Conservation (phyloP, 2,888 invertebrate genomes). For the Cyaniris semiargus region DNA sequence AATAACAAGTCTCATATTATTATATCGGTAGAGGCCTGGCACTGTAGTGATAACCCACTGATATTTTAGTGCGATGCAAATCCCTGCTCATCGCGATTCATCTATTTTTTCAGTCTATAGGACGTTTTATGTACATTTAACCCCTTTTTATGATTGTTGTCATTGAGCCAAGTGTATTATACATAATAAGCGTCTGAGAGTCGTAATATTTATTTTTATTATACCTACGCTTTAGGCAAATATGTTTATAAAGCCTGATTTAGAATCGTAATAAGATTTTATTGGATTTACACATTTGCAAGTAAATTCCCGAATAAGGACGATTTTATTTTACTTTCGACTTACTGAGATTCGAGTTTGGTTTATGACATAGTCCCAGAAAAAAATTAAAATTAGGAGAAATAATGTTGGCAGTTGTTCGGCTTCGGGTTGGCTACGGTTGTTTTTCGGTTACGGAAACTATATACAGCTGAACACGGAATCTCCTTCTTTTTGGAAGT, state of each 20-base stretch:
- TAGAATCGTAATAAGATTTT: slow-evolving; percentile 7
- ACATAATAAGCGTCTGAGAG: slow-evolving; percentile 22
- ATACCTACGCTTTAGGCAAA: slow-evolving; percentile 19
- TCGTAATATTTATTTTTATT: slow-evolving; percentile 24
- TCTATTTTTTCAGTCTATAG: slow-evolving; percentile 26
- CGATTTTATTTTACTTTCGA: neutral
- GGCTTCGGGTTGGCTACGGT: too few species aligned
- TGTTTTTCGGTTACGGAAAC: too few species aligned
- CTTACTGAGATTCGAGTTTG: neutral
- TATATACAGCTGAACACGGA: too few species aligned
- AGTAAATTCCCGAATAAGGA: neutral
- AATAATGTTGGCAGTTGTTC: too few species aligned
- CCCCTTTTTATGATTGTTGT: slow-evolving; percentile 31
- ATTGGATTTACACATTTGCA: slow-evolving; percentile 20
- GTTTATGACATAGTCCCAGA: neutral
- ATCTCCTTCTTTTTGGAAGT: too few species aligned
- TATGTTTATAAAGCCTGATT: slow-evolving; percentile 13
- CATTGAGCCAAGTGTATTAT: slow-evolving; percentile 23
- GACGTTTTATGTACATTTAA: slow-evolving; percentile 29
- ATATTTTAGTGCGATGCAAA: slow-evolving; percentile 27
- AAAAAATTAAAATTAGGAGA: too few species aligned
- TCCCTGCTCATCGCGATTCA: slow-evolving; percentile 8
- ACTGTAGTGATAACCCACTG: neutral
- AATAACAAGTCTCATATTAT: neutral
- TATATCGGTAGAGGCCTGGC: neutral